phyloP scores from a whole-genome alignment of 2,888 invertebrate genomes.

The Antheraea yamamai region DNA sequence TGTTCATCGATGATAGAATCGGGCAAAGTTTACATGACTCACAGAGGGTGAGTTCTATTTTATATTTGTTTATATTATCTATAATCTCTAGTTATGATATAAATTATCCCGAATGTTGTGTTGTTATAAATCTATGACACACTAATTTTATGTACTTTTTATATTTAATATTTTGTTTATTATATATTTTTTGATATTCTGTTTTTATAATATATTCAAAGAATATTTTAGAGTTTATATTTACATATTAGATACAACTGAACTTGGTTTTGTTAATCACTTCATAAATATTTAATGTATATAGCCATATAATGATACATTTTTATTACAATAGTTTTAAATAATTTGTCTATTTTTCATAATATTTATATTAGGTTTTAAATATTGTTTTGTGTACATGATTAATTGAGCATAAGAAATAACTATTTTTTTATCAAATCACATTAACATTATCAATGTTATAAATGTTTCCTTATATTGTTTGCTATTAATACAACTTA shows the following conservation, averaged over 20 bases:
- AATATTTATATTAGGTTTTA: not conserved
- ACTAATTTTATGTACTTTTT: not conserved
- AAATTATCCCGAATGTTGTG: not conserved
- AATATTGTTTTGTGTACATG: not conserved
- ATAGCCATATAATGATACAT: not conserved
- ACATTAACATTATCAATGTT: not conserved
- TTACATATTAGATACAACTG: not conserved
- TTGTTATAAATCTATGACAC: not conserved
- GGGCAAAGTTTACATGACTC: conserved; percentile 94
- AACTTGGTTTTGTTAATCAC: not conserved
- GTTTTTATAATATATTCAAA: no score
- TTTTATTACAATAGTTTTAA: not conserved
- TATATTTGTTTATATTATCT: conserved; percentile 37
- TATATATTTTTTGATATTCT: not conserved
- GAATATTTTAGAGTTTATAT: not conserved
- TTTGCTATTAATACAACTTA: not conserved
- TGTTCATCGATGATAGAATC: conserved; percentile 95
- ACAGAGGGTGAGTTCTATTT: conserved; percentile 89
- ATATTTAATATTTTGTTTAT: not conserved
- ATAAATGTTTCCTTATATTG: not conserved
- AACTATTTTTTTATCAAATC: not conserved
- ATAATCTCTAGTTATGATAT: no score
- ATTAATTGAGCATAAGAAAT: not conserved
- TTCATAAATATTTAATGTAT: not conserved
- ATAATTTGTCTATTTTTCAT: not conserved